Evolutionary conservation across 1,140 invertebrate species (phyloP), one percentile per base, ranked within the genome.

Genomic region (Platyura marginata): DNA sequence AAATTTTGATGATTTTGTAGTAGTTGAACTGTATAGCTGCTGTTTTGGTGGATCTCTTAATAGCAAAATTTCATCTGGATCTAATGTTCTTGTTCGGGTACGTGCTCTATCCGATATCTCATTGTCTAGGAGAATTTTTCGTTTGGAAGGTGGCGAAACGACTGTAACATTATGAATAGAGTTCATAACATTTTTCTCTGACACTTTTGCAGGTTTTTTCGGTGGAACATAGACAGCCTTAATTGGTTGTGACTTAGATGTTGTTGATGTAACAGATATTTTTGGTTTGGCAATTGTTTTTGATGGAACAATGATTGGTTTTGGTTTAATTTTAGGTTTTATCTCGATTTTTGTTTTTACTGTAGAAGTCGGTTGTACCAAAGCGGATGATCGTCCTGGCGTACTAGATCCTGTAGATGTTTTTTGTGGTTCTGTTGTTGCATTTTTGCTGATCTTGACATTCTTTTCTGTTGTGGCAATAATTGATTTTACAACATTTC

Each of bases 91-190:
- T 3, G 55, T 41, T 21, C 16, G n/a, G 15, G 42, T 45, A 22
- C 41, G 18, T 37, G 10, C 40, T 39, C 57, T 25, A 3, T 13
- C 18, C 11, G 22, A 45, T 44, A 2, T 35, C n/a, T 19, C 22
- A 19, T 25, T 35, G 35, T 21, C 32, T 22, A 15, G 29, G 33
- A 10, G 18, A 33, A 21, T 16, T 44, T 20, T 52, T 41, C 57
- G 51, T 44, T 48, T 52, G 42, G 53, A 47, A 15, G 59, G 59
- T 47, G 59, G 59, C 21, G 59, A 61, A 16, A 50, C 44, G n/a
- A 61, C 57, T 5, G 59, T 61, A 20, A 61, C 59, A 52, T 51
- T 61, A 33, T 59, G 55, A 37, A 51, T 55, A 10, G 51, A 53
- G 48, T 61, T 56, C 41, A 61, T 43, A 16, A 60, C 58, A 11